phyloP scores from a whole-genome alignment of 2,113 vertebrate genomes.

The Gobio gobio region DNA sequence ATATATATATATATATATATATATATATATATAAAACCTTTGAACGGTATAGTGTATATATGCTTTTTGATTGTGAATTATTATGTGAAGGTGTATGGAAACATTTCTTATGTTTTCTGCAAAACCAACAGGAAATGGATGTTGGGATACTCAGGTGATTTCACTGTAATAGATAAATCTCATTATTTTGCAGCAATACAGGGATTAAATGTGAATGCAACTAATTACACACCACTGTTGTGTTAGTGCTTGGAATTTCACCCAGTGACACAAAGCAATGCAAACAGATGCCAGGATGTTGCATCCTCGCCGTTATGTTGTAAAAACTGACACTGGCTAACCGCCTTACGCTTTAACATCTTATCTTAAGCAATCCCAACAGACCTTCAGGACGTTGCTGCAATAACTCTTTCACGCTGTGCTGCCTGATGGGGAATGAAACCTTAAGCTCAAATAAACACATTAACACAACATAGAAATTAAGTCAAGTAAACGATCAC shows the following conservation, averaged over 20 bases:
- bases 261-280: no score
- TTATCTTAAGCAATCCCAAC: slow-evolving; percentile 9
- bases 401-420: neutral
- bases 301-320: neutral
- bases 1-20: no score
- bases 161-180: neutral
- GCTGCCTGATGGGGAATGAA: neutral
- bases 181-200: neutral
- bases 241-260: neutral
- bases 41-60: no score
- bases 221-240: neutral
- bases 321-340: neutral
- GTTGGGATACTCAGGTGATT: neutral
- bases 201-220: neutral
- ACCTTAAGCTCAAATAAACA: neutral
- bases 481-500: neutral
- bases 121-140: neutral
- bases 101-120: neutral
- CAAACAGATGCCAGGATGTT: neutral
- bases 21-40: no score
- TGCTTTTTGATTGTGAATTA: no score
- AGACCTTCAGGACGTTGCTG: neutral
- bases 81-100: neutral
- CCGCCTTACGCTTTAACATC: neutral
- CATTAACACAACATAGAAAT: neutral